A percentile compares a stretch with the other conserved stretches of the same genome.
Conservation (phyloP, 2,113 vertebrate species). For the Grammomys dolichurus region DNA sequence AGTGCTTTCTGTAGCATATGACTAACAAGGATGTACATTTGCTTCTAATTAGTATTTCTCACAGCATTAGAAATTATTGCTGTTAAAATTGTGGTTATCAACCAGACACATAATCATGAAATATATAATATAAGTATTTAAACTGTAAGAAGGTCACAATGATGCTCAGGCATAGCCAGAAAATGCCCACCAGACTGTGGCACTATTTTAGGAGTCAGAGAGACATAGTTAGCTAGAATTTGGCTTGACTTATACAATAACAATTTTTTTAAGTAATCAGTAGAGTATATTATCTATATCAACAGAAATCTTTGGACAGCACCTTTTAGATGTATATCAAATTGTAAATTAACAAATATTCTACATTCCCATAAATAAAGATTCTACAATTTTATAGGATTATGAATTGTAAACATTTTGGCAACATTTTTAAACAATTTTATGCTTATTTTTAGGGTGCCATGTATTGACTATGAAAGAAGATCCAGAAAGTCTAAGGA, state of each 20-base stretch:
- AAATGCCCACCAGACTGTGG: background rate
- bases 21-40: background rate
- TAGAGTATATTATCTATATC: background rate
- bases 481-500: background rate
- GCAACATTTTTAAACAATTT: background rate
- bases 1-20: background rate
- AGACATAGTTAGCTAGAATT: background rate
- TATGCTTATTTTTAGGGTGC: background rate
- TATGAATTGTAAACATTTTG: background rate
- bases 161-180: no score
- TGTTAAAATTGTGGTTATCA: background rate
- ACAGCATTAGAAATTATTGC: background rate
- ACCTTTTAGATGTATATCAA: background rate
- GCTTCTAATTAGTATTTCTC: background rate
- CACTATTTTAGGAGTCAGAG: background rate
- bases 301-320: background rate
- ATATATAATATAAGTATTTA: background rate
- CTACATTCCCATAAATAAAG: background rate
- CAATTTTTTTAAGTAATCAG: background rate
- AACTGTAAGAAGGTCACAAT: background rate
- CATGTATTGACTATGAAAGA: background rate
- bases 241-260: background rate
- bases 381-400: background rate
- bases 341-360: background rate
- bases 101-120: background rate